Conservation (phyloP, 2,797 vertebrate species). For the Hylomyscus alleni region DNA sequence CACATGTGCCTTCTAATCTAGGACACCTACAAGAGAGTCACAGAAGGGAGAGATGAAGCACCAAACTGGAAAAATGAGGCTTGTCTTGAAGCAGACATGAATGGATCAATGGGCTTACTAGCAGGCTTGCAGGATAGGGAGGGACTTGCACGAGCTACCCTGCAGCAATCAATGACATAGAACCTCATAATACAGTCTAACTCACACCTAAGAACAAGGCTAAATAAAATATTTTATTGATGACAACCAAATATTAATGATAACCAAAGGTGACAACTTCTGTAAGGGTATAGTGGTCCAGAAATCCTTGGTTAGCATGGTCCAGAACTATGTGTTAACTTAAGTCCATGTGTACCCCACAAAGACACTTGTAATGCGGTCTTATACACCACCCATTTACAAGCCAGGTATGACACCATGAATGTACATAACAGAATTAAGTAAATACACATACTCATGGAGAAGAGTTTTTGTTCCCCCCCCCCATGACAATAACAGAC, state of each 20-base stretch:
- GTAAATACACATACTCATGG: background rate
- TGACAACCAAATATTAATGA: no score
- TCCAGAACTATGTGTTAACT: background rate
- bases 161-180: background rate
- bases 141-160: background rate
- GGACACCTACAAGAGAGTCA: constrained; percentile 92
- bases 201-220: background rate
- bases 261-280: background rate
- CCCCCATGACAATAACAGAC: background rate
- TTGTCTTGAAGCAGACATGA: background rate
- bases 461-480: background rate
- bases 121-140: background rate
- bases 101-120: background rate
- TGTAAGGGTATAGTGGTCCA: background rate
- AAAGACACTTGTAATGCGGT: background rate
- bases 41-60: constrained; percentile 48
- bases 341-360: no score
- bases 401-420: background rate
- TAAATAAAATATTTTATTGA: background rate
- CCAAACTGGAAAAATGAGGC: background rate
- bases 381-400: background rate
- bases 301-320: background rate
- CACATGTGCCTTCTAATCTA: constrained; percentile 95
- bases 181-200: background rate
- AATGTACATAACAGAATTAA: background rate